Percentiles rank a stretch among this genome's conserved stretches.
These are phyloP conservation scores for Tenebrio molitor DNA, from an alignment of 1,140 invertebrate species.

Conservation along the genomic window DNA sequence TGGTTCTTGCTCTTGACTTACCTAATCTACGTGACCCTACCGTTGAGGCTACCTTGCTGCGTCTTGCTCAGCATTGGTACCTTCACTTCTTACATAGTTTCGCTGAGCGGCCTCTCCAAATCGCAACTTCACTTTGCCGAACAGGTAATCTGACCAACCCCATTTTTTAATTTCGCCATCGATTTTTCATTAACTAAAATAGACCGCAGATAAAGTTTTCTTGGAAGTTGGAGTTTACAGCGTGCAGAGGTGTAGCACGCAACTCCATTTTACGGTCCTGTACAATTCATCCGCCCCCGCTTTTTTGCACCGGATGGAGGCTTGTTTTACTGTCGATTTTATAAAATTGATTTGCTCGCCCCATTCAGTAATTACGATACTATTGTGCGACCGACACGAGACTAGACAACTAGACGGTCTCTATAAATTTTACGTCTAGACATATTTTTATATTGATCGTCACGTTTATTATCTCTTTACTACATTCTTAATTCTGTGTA, in stretches of 20 bases:
- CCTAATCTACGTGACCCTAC: constrained; percentile 86
- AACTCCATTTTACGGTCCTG: constrained; percentile 20
- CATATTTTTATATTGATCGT: constrained; percentile 30
- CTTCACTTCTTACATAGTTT: constrained; percentile 72
- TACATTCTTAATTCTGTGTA: constrained; percentile 2
- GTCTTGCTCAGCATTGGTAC: constrained; percentile 73
- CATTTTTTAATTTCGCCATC: constrained; percentile 22
- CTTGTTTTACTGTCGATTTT: constrained; percentile 22
- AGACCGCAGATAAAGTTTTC: constrained; percentile 25
- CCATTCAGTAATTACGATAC: constrained; percentile 11
- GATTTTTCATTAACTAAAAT: constrained; percentile 29
- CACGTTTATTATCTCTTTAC: constrained; percentile 16
- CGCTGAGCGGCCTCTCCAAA: constrained; percentile 14
- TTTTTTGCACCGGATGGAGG: constrained; percentile 3
- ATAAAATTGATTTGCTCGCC: constrained; percentile 32
- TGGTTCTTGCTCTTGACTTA: constrained; percentile 88
- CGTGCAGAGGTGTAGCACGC: background rate
- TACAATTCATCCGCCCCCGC: constrained; percentile 13
- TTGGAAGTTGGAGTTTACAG: constrained; percentile 10
- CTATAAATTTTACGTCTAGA: constrained; percentile 36
- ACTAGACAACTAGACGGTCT: background rate
- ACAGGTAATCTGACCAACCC: constrained; percentile 23
- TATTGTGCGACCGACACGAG: background rate
- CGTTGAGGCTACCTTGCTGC: constrained; percentile 78
- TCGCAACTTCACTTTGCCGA: constrained; percentile 30